Percentiles rank a stretch among this genome's conserved stretches.
Evolutionary conservation across 2,888 invertebrate species (phyloP).

Genomic region (Carpatolechia fugitivella): DNA sequence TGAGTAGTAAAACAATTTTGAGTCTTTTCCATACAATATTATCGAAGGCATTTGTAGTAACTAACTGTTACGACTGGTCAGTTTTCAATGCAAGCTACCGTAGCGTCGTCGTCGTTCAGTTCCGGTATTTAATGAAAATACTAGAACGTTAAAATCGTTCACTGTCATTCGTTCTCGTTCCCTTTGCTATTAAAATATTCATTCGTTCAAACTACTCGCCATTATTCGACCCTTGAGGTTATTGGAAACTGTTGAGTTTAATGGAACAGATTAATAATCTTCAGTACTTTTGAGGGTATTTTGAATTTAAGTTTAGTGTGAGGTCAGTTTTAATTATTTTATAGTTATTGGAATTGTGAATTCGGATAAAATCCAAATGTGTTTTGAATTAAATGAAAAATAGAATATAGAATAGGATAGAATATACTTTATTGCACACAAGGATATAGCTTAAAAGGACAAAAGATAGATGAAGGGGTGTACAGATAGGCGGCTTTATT

Average conservation of each 20-base stretch:
- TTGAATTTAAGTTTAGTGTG: not conserved
- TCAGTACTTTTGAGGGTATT: not conserved
- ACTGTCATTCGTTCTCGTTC: constrained; percentile 1
- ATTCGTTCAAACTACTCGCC: constrained; percentile 1
- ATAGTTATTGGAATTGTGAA: no score
- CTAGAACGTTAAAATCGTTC: not conserved
- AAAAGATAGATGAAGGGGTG: no score
- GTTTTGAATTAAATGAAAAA: no score
- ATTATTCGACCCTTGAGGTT: not conserved
- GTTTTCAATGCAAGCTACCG: constrained; percentile 39
- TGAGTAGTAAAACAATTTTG: not conserved
- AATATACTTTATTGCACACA: no score
- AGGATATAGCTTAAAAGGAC: no score
- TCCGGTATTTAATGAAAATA: constrained; percentile 30
- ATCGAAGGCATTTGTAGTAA: constrained; percentile 5
- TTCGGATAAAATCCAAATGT: no score
- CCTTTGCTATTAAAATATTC: not conserved
- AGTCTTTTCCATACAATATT: not conserved
- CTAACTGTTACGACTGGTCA: constrained; percentile 25
- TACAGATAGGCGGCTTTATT: no score
- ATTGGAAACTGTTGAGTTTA: not conserved
- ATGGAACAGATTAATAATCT: not conserved
- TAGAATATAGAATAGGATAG: no score
- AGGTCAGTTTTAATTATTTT: no score
- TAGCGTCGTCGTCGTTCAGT: constrained; percentile 29